phyloP scores from a whole-genome alignment of 2,113 vertebrate genomes.

The Tragelaphus strepsiceros region DNA sequence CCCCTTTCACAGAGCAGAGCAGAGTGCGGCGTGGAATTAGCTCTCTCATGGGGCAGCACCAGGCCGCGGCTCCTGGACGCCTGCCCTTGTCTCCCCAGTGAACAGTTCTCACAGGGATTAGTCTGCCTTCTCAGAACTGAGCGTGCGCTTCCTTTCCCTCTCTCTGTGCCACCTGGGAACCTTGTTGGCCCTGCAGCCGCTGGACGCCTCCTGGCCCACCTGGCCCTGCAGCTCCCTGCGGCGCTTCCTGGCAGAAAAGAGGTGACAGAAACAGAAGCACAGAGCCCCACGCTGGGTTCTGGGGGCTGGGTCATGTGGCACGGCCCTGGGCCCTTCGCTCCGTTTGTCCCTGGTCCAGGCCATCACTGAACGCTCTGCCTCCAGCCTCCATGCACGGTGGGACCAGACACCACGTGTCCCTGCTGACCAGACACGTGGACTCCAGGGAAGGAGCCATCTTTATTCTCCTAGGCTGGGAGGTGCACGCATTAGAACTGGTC shows the following conservation, averaged over 20 bases:
- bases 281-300: too few species aligned
- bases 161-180: background rate
- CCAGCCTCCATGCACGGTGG: fast-evolving
- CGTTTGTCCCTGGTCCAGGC: background rate
- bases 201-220: background rate
- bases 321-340: background rate
- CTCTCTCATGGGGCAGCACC: background rate
- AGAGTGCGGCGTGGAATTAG: background rate
- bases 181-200: background rate
- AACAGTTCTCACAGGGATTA: conserved; percentile 66
- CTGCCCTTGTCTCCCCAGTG: background rate
- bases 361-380: background rate
- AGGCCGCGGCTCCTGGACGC: background rate
- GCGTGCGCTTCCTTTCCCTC: background rate
- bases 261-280: background rate
- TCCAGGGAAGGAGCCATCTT: background rate
- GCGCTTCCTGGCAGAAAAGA: background rate
- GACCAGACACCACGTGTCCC: too few species aligned
- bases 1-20: background rate
- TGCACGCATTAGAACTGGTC: fast-evolving
- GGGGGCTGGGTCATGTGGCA: background rate
- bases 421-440: background rate
- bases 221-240: background rate
- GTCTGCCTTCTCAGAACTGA: background rate
- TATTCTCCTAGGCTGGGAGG: background rate